Base-by-base conservation (phyloP, 2,797 vertebrate species). In the Trachurus trachurus region DNA sequence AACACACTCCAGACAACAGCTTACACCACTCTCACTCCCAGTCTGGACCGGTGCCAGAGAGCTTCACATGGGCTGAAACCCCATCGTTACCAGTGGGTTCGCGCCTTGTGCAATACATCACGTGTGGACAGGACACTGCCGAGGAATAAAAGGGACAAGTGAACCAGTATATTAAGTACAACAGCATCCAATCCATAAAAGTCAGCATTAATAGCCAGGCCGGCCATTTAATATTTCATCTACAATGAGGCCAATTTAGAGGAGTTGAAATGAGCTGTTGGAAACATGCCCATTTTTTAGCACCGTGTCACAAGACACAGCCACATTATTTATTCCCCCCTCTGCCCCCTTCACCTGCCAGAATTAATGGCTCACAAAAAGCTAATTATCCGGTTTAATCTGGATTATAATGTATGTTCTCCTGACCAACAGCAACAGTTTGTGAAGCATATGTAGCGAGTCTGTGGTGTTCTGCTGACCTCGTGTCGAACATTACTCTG, bases 151-250 rank as follows among this genome's bases (percentile, higher is more conserved):
- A 94, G 89, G 91, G 90, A 94, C 93, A 94, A 93, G 84, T 90
- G 88, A 94, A 93, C 88, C 75, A 74, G 87, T 91, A 84, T 91
- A 95, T 93, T 94, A 94, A 92, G 87, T 87, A 91, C 94, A 94
- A 94, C 91, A 93, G 92, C 87, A 81, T 82, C 91, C 91, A 84
- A 95, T 96, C 92, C 92, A 94, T 95, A 95, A 95, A 89, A 91
- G 85, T 92, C 89, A 87, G 80, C 83, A 90, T 90, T 92, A 94
- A 89, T 87, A 88, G 89, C 92, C 86, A 85, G 84, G 56, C 76
- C 61, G 73, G 88, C 69, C 72, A 67, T 92, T 96, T 94, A 92
- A 95, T 94, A 92, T 93, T 95, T 91, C 90, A 94, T 91, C 94
- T 92, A 81, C 88, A 91, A 91, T 83, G 75, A 92, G 90, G 92